Evolutionary conservation across 23 tunicate species (phyloP), one percentile per base, ranked within the genome.

Genomic region (Trididemnum miniatum): DNA sequence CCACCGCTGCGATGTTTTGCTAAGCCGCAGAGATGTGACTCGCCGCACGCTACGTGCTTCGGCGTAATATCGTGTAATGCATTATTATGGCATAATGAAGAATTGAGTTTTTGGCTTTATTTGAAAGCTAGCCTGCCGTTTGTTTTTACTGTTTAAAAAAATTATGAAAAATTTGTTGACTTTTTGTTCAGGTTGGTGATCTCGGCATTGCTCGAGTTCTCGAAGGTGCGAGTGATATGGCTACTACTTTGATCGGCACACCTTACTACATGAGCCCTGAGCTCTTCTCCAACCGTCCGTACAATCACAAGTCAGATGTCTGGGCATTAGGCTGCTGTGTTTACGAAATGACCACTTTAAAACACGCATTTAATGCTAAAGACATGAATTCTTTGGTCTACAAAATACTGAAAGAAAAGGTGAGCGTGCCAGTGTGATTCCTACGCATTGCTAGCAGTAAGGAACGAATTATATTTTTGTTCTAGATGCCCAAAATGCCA

Each of bases 211-310:
- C 98, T 26, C 83, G 84, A 37, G 98, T 87, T 0, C 86, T 93
- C 3, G 98, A 93, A 52, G 88, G 93, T 40, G 87, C 93, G 24
- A 71, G 79, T 0, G 98, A 93, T 40, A 93, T 93, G 98, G 98
- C 98, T 28, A 93, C 98, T 5, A 93, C 98, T 5, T 75, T 93
- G 75, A 93, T 93, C 20, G 98, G 99, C 30, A 96, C 99, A 24
- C 99, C 99, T 23, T 96, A 96, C 57, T 96, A 96, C 71, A 96
- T 96, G 99, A 87, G 94, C 57, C 99, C 99, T 1, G 99, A 96
- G 82, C 78, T 96, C 9, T 96, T 96, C 71, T 84, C 94, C 31
- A 96, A 91, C 85, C 77, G 80, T 31, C 99, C 99, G 1, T 96
- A 96, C 86, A 92, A 89, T 38, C 76, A 96, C 78, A 92, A 91